Evolutionary conservation across 2,888 invertebrate genomes (phyloP).

Genomic region (Cerastis rubricosa): DNA sequence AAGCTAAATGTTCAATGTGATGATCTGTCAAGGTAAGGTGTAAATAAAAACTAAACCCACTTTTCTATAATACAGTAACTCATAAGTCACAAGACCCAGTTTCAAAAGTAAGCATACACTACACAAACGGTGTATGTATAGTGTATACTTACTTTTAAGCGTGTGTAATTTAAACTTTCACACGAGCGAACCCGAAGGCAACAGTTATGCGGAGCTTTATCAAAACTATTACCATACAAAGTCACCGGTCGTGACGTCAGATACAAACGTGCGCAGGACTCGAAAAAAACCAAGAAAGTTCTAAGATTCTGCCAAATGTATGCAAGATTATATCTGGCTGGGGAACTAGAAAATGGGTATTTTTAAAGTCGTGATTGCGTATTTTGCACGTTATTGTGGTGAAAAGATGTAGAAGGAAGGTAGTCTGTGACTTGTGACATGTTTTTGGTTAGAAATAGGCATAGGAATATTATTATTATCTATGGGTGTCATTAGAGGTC

Average conservation of each 20-base stretch:
- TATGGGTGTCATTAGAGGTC: neutral
- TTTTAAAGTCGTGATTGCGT: constrained; percentile 70
- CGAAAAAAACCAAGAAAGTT: constrained; percentile 71
- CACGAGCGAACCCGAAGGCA: constrained; percentile 35
- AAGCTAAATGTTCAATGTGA: neutral
- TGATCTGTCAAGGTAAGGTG: neutral
- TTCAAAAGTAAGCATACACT: neutral
- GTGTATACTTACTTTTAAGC: neutral
- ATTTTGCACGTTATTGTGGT: constrained; percentile 50
- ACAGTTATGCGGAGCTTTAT: constrained; percentile 62
- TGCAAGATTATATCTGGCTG: constrained; percentile 78
- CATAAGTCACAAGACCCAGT: neutral
- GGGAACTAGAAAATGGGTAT: constrained; percentile 69
- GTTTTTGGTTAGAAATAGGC: neutral
- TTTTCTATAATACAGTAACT: neutral
- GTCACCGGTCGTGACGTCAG: constrained; percentile 80
- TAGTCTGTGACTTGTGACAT: neutral
- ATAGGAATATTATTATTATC: neutral
- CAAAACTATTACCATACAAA: constrained; percentile 83
- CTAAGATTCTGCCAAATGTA: constrained; percentile 78
- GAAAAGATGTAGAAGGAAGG: constrained; percentile 10
- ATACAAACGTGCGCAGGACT: constrained; percentile 64
- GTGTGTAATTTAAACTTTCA: constrained; percentile 51
- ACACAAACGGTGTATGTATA: neutral
- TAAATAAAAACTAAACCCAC: neutral